Conservation (phyloP, 1,140 invertebrate genomes). For the Papilio machaon region DNA sequence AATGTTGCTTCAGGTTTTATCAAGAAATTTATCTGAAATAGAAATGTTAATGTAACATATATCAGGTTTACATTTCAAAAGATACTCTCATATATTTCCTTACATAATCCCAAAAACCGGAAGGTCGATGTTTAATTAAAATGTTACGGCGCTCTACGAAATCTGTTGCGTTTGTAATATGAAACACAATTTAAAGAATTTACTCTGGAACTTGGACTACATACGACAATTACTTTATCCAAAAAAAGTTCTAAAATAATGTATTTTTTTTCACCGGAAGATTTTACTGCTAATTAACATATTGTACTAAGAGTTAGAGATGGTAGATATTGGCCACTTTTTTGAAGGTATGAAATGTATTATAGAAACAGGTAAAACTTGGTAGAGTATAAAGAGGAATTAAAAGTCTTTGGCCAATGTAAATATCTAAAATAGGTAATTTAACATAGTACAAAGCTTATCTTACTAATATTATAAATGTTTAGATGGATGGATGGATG, state of each 20-base stretch:
- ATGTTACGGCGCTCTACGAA: neutral
- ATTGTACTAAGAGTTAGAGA: too few species aligned
- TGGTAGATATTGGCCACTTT: too few species aligned
- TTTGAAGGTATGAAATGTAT: too few species aligned
- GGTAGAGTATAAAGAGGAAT: too few species aligned
- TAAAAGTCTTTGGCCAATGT: too few species aligned
- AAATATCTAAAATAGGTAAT: too few species aligned
- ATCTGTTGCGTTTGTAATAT: neutral
- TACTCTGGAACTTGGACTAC: neutral
- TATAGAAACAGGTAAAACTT: too few species aligned
- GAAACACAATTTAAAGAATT: neutral
- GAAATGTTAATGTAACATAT: neutral
- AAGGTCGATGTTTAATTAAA: conserved; percentile 15
- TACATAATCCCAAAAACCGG: conserved; percentile 15
- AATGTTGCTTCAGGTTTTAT: neutral
- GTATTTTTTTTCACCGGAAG: too few species aligned
- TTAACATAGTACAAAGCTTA: neutral
- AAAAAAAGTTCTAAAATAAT: neutral
- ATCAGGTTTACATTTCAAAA: conserved; percentile 20
- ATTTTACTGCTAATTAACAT: too few species aligned
- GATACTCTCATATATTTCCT: conserved; percentile 56
- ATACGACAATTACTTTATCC: neutral
- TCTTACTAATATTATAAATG: too few species aligned
- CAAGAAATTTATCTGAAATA: neutral
- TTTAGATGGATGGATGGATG: too few species aligned